A percentile compares a stretch with the other conserved stretches of the same genome.
These are phyloP conservation scores for Gymnobelideus leadbeateri DNA, from an alignment of 2,113 vertebrate species.

Conservation along the genomic window DNA sequence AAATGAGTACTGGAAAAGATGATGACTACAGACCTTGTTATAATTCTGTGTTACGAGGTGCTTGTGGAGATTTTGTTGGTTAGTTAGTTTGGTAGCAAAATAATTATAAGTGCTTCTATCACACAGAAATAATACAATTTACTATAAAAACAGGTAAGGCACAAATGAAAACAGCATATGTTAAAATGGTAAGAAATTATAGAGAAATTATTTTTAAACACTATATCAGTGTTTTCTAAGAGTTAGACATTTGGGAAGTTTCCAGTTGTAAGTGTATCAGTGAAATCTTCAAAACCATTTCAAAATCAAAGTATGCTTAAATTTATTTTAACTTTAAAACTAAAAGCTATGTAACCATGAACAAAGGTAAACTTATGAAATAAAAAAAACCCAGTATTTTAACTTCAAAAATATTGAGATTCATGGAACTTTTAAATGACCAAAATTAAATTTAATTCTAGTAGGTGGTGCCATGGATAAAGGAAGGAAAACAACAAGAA, in stretches of 20 bases:
- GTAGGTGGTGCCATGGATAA: neutral
- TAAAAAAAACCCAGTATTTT: neutral
- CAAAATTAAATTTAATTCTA: neutral
- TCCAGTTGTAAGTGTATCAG: neutral
- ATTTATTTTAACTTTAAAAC: neutral
- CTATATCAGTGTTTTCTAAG: neutral
- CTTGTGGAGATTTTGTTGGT: neutral
- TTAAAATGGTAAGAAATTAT: neutral
- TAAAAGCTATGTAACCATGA: neutral
- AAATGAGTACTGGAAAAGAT: neutral
- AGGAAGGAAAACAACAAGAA: neutral
- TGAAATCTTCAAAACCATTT: neutral
- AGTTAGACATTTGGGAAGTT: neutral
- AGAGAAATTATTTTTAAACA: neutral
- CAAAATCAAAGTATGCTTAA: neutral
- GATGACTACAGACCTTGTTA: neutral
- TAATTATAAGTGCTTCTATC: neutral
- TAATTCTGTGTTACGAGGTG: neutral
- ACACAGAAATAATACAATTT: neutral
- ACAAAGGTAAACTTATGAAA: neutral
- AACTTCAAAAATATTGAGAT: neutral
- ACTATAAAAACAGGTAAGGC: neutral
- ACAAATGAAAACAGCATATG: neutral
- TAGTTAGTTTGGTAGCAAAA: neutral
- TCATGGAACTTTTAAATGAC: neutral